phyloP scores from a whole-genome alignment of 2,113 vertebrate species.

The Falcunculus frontatus region DNA sequence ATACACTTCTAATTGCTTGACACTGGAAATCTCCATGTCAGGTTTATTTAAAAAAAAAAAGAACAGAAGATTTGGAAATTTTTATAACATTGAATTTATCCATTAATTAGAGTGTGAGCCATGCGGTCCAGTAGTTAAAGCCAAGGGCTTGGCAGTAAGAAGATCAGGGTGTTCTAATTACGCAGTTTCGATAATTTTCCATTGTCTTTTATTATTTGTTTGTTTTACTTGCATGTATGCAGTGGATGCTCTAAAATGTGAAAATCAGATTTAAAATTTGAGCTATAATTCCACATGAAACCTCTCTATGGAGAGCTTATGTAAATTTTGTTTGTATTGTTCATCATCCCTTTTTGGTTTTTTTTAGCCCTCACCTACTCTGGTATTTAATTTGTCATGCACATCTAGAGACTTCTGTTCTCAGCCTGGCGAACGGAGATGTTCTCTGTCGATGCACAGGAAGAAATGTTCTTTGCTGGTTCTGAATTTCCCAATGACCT shows the following conservation, averaged over 20 bases:
- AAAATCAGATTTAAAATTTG: background rate
- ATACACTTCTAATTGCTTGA: conserved; percentile 43
- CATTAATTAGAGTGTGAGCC: conserved; percentile 2
- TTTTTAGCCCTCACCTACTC: background rate
- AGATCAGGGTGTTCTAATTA: background rate
- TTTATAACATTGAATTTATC: conserved; percentile 18
- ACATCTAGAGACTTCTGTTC: background rate
- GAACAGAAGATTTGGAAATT: conserved; percentile 40
- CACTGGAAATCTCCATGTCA: conserved; percentile 45
- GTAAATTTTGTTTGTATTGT: background rate
- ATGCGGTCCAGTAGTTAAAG: background rate
- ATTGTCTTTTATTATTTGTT: background rate
- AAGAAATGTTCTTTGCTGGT: background rate
- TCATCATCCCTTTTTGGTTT: background rate
- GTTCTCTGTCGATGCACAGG: background rate
- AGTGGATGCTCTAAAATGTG: background rate
- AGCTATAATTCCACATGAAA: background rate
- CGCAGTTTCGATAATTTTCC: background rate
- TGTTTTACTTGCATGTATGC: background rate
- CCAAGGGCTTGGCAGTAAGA: background rate
- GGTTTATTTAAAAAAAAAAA: background rate
- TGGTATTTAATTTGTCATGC: background rate
- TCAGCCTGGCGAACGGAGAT: background rate
- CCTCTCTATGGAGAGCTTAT: background rate
- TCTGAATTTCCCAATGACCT: background rate